phyloP scores from a whole-genome alignment of 2,113 vertebrate genomes.

The Coptodon bakossiorum region DNA sequence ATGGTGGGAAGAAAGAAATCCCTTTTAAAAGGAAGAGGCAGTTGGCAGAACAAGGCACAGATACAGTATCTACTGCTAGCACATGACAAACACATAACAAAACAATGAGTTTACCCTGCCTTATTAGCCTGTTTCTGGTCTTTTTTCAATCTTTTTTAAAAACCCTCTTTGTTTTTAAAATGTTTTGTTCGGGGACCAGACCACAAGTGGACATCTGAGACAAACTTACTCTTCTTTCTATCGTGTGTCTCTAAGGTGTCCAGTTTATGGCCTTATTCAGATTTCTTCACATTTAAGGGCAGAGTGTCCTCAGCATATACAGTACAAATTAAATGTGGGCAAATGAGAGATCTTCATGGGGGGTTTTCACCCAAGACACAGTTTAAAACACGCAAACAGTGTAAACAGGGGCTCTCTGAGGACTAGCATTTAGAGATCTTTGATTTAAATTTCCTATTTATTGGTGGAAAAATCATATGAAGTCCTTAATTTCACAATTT shows the following conservation, averaged over 20 bases:
- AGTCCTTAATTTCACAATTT: neutral
- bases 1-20: neutral
- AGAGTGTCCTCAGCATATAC: neutral
- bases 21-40: neutral
- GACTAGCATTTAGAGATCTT: neutral
- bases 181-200: neutral
- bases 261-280: neutral
- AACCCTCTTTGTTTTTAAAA: neutral
- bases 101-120: too few relatives aligned
- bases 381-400: neutral
- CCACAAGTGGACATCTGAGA: neutral
- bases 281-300: neutral
- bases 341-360: neutral
- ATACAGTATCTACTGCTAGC: too few relatives aligned
- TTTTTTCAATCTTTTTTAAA: neutral
- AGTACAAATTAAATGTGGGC: neutral
- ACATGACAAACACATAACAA: too few relatives aligned
- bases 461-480: neutral
- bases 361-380: neutral
- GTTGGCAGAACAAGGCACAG: neutral
- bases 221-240: neutral
- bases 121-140: too few relatives aligned
- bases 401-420: neutral
- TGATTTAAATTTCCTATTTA: neutral
- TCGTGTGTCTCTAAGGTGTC: neutral